Conservation (phyloP, 2,797 vertebrate species). For the Hapalemur alaotrensis region DNA sequence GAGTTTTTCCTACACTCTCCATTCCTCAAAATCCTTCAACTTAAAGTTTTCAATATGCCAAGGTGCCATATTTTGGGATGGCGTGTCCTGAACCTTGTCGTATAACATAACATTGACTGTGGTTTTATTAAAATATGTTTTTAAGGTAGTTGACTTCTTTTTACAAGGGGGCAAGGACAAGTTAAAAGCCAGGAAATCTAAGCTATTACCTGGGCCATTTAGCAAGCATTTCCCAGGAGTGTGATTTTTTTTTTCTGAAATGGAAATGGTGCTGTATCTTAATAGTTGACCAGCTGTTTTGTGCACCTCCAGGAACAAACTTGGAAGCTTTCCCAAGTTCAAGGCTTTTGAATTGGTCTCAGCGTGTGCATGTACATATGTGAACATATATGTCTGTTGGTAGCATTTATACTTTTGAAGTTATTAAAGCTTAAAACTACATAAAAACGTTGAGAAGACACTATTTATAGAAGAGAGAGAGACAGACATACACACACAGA, state of each 20-base stretch:
- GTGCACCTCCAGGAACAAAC: neutral
- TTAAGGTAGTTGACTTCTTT: neutral
- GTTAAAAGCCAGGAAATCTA: constrained; percentile 7
- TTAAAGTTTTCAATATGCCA: neutral
- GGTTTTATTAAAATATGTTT: constrained; percentile 32
- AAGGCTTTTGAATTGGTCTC: neutral
- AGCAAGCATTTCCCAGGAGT: neutral
- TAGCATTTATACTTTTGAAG: neutral
- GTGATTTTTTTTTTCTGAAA: constrained; percentile 25
- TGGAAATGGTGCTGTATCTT: neutral
- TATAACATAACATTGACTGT: neutral
- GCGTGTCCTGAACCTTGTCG: neutral
- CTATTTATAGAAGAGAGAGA: neutral
- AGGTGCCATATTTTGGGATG: neutral
- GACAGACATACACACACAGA: neutral
- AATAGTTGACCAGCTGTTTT: constrained; percentile 33
- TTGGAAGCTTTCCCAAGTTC: constrained; percentile 11
- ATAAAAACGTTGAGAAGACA: neutral
- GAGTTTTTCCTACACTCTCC: neutral
- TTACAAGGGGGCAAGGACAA: neutral
- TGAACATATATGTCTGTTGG: neutral
- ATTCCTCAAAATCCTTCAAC: neutral
- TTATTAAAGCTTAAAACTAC: neutral
- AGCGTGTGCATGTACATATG: neutral
- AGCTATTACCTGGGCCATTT: constrained; percentile 14